These are phyloP conservation scores for Trachelus troglodyta DNA, from an alignment of 2,888 invertebrate genomes.

Conservation along the genomic window DNA sequence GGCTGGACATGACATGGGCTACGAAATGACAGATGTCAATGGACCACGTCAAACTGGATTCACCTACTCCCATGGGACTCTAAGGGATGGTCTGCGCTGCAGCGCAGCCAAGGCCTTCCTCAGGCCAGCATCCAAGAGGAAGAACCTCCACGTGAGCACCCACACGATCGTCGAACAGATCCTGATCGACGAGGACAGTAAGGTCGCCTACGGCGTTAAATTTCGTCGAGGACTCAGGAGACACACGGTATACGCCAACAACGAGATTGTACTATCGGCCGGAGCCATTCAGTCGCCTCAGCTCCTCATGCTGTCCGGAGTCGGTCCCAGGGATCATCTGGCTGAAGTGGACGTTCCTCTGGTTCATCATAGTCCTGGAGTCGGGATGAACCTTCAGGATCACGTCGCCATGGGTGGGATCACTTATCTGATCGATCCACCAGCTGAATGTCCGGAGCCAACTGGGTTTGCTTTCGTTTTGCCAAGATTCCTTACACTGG, in stretches of 20 bases:
- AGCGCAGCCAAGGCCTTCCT: slow-evolving; percentile 87
- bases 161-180: slow-evolving; percentile 78
- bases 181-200: slow-evolving; percentile 71
- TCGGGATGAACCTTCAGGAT: slow-evolving; percentile 86
- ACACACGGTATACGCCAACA: slow-evolving; percentile 70
- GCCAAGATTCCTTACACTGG: slow-evolving; percentile 73
- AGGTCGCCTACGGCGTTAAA: slow-evolving; percentile 75
- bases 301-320: slow-evolving; percentile 86
- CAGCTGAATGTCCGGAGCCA: slow-evolving; percentile 63
- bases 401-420: slow-evolving; percentile 85
- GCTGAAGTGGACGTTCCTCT: slow-evolving; percentile 72
- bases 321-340: slow-evolving; percentile 77
- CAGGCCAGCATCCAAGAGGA: slow-evolving; percentile 73
- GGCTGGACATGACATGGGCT: slow-evolving; percentile 78
- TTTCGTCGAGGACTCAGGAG: slow-evolving; percentile 71
- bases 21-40: slow-evolving; percentile 79
- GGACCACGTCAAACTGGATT: slow-evolving; percentile 85
- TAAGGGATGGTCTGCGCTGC: slow-evolving; percentile 82
- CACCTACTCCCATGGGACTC: slow-evolving; percentile 80
- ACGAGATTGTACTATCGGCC: slow-evolving; percentile 86
- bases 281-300: slow-evolving; percentile 89
- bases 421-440: slow-evolving; percentile 74
- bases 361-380: slow-evolving; percentile 75
- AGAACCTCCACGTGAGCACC: slow-evolving; percentile 80
- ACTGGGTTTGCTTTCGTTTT: slow-evolving; percentile 75